Evolutionary conservation across 2,113 vertebrate species (phyloP).

Genomic region (Ailurus styani): DNA sequence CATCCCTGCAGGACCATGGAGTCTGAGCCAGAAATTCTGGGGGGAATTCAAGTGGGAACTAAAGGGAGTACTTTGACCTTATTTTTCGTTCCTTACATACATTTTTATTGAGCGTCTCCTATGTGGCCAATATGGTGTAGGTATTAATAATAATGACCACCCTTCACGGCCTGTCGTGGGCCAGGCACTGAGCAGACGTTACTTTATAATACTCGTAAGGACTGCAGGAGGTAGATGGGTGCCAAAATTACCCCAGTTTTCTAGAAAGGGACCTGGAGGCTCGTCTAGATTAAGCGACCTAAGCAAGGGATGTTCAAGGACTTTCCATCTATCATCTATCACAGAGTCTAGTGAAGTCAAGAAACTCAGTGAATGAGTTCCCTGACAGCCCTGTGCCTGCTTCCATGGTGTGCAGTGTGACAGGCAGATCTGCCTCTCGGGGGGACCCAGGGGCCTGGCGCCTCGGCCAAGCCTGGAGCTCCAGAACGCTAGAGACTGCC

Average conservation of each 20-base stretch:
- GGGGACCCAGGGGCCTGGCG: neutral
- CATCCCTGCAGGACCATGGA: too few relatives aligned
- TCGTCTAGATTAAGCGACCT: neutral
- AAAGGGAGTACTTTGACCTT: neutral
- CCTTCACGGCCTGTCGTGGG: neutral
- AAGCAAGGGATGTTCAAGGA: neutral
- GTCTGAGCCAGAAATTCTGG: too few relatives aligned
- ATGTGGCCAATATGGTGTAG: neutral
- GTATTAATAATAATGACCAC: neutral
- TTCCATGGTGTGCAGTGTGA: rapidly evolving
- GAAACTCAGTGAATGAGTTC: neutral
- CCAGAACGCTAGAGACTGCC: neutral
- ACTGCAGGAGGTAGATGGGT: neutral
- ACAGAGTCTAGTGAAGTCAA: neutral
- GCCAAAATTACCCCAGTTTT: neutral
- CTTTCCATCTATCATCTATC: neutral
- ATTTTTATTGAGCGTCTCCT: neutral
- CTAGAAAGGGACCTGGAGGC: neutral
- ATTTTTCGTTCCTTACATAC: neutral
- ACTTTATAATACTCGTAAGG: too few relatives aligned
- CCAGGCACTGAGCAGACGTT: neutral
- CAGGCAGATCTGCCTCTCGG: neutral
- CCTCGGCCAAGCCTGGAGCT: rapidly evolving
- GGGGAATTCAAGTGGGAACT: neutral
- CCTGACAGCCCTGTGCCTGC: too few relatives aligned